These are phyloP conservation scores for Pygoscelis adeliae DNA, from an alignment of 2,113 vertebrate species.

Conservation along the genomic window DNA sequence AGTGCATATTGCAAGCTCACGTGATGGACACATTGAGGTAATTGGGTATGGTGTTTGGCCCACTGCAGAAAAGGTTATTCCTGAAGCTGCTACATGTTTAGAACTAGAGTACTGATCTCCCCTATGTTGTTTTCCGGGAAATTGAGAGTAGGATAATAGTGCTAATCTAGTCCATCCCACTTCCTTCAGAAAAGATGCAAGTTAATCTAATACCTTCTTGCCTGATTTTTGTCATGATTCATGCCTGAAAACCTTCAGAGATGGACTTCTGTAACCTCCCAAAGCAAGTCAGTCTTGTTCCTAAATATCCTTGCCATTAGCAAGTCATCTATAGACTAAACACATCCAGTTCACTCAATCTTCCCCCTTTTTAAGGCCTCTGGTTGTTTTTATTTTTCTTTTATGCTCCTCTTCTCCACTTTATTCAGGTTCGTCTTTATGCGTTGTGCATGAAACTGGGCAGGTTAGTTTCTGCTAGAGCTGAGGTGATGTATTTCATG, in stretches of 20 bases:
- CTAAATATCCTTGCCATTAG: not conserved
- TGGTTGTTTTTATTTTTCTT: not conserved
- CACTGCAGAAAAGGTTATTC: not conserved
- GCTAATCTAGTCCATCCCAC: not conserved
- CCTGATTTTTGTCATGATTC: not conserved
- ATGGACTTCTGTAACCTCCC: not conserved
- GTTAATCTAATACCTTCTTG: not conserved
- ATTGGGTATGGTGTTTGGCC: not conserved
- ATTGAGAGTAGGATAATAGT: not conserved
- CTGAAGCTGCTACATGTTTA: not conserved
- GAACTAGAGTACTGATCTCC: not conserved
- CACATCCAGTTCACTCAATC: not conserved
- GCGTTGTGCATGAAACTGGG: not conserved
- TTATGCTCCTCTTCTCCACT: not conserved
- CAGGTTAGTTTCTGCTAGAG: not conserved
- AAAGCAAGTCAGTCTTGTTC: not conserved
- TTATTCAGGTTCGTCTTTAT: fast-evolving
- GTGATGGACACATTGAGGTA: not conserved
- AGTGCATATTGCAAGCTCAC: not conserved
- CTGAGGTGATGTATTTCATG: not conserved
- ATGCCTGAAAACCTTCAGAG: not conserved
- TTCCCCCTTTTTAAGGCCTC: not conserved
- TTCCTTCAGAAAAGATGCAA: not conserved
- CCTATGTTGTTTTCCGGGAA: not conserved
- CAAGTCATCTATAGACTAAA: not conserved